A percentile compares a stretch with the other conserved stretches of the same genome.
Evolutionary conservation across 2,888 invertebrate species (phyloP).

Genomic region (Cerastis rubricosa): DNA sequence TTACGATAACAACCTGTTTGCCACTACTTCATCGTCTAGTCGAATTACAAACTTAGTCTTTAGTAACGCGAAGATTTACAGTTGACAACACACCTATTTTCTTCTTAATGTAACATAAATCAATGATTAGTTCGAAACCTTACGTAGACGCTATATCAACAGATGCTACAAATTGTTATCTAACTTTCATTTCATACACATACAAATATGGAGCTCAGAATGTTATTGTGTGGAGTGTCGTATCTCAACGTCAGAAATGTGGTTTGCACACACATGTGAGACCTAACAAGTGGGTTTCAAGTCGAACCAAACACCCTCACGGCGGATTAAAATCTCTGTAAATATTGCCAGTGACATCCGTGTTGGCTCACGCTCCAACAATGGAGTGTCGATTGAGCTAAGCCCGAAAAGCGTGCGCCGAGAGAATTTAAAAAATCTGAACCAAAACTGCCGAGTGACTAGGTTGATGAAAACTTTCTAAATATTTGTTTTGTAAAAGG

Average conservation of each 20-base stretch:
- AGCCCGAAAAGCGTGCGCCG: conserved; percentile 12
- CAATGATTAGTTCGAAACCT: conserved; percentile 28
- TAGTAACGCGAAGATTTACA: conserved; percentile 38
- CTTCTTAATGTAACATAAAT: conserved; percentile 37
- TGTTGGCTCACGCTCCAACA: conserved; percentile 42
- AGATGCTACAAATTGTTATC: conserved; percentile 28
- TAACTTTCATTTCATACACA: conserved; percentile 19
- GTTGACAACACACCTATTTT: conserved; percentile 35
- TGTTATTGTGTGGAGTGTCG: conserved; percentile 34
- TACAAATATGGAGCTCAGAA: conserved; percentile 5
- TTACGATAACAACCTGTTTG: conserved; percentile 53
- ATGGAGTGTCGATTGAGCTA: conserved; percentile 54
- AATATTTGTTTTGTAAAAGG: conserved; percentile 40
- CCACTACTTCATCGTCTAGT: conserved; percentile 37
- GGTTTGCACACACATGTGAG: conserved; percentile 32
- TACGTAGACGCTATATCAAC: conserved; percentile 9
- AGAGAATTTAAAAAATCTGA: conserved; percentile 35
- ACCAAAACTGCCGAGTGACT: background rate
- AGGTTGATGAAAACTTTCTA: conserved; percentile 6
- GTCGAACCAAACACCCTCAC: conserved; percentile 39
- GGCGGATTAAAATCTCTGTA: conserved; percentile 61
- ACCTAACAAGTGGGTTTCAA: conserved; percentile 49
- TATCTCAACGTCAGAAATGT: conserved; percentile 25
- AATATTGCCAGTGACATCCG: conserved; percentile 59
- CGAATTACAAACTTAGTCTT: conserved; percentile 39